These are phyloP conservation scores for Darevskia nairensis DNA, from an alignment of 2,797 vertebrate genomes.

Conservation along the genomic window DNA sequence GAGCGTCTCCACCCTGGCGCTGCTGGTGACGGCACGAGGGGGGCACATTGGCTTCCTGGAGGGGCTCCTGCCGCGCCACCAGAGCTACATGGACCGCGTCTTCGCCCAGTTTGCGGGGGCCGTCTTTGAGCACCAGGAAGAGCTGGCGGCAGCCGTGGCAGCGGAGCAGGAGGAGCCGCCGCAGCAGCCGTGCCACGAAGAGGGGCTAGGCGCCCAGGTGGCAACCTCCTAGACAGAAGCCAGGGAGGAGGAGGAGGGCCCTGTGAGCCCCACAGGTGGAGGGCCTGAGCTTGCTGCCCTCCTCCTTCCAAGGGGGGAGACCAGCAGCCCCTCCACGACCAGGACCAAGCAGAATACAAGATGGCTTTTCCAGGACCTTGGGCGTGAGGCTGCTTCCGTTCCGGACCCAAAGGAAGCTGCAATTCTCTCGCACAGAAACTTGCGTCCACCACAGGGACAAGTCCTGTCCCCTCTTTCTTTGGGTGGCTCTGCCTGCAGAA, in stretches of 20 bases:
- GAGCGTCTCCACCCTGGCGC: conserved; percentile 77
- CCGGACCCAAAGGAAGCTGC: neutral
- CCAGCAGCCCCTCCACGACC: neutral
- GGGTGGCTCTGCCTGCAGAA: neutral
- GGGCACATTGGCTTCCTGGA: conserved; percentile 89
- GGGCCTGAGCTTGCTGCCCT: neutral
- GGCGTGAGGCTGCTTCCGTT: neutral
- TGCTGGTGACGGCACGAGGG: conserved; percentile 82
- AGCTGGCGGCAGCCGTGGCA: conserved; percentile 61
- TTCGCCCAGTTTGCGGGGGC: conserved; percentile 82
- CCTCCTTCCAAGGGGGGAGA: neutral
- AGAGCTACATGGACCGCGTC: conserved; percentile 83
- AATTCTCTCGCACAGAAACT: too few species aligned
- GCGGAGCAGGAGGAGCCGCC: neutral
- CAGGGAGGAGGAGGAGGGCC: neutral
- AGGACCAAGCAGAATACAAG: neutral
- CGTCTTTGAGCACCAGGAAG: conserved; percentile 77
- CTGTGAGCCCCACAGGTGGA: neutral
- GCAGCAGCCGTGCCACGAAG: neutral
- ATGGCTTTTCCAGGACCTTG: neutral
- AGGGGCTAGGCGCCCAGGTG: too few species aligned
- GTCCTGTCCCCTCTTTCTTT: too few species aligned
- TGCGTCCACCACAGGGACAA: too few species aligned
- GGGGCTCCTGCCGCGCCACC: conserved; percentile 80
- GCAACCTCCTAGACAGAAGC: too few species aligned